A percentile compares a stretch with the other conserved stretches of the same genome.
Conservation (phyloP, 1,140 invertebrate species). For the Drosophila arizonae region DNA sequence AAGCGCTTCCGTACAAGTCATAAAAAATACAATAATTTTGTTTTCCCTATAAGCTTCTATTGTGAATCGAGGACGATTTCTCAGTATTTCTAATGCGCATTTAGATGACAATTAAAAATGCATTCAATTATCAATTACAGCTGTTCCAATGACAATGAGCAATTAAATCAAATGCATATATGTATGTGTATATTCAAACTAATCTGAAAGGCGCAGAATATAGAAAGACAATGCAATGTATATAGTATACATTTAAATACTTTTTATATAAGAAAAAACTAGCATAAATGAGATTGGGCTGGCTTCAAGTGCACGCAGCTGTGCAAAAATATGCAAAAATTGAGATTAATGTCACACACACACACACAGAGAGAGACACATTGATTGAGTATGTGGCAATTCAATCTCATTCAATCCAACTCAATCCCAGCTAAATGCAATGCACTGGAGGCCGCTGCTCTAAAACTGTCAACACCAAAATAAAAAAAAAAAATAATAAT, state of each 20-base stretch:
- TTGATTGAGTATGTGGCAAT: conserved; percentile 13
- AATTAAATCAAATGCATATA: conserved; percentile 56
- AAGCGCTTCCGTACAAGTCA: not conserved
- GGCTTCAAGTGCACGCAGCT: conserved; percentile 57
- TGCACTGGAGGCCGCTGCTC: conserved; percentile 40
- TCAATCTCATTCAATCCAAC: conserved; percentile 23
- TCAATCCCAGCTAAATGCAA: conserved; percentile 13
- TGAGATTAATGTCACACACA: conserved; percentile 65
- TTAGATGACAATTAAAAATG: conserved; percentile 44
- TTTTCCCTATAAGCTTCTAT: not conserved
- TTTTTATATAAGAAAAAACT: conserved; percentile 14
- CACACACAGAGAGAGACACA: conserved; percentile 1
- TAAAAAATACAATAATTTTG: not conserved
- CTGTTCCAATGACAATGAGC: conserved; percentile 53
- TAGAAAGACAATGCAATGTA: conserved; percentile 11
- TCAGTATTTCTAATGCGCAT: conserved; percentile 52
- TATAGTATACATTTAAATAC: conserved; percentile 9
- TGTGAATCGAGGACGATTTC: conserved; percentile 10
- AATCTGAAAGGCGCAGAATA: conserved; percentile 32
- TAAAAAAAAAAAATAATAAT: not conserved
- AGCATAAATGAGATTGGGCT: conserved; percentile 12
- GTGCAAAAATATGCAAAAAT: conserved; percentile 72
- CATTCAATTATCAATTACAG: conserved; percentile 44
- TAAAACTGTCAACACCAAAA: conserved; percentile 53
- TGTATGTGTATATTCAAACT: conserved; percentile 45